A percentile compares a stretch with the other conserved stretches of the same genome.
Conservation (phyloP, 2,797 vertebrate genomes). For the Echeneis naucrates region DNA sequence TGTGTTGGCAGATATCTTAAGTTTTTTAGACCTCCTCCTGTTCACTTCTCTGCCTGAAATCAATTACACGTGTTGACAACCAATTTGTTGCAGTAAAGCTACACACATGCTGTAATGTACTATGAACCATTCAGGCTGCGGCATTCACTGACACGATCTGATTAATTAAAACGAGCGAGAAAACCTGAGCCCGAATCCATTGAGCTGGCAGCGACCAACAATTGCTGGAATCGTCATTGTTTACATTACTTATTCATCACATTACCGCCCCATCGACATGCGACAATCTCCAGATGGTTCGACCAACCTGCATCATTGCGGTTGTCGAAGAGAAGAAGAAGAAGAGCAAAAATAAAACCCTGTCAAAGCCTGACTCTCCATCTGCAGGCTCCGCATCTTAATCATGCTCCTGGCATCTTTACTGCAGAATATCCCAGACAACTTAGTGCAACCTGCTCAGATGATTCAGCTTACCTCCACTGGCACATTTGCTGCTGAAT, state of each 20-base stretch:
- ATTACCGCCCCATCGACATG: slow-evolving; percentile 9
- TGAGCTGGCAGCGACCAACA: slow-evolving; percentile 12
- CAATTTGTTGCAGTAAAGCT: not conserved
- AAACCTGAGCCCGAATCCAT: not conserved
- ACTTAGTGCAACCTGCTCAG: slow-evolving; percentile 49
- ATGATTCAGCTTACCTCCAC: slow-evolving; percentile 53
- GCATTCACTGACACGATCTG: not conserved
- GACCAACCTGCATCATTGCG: slow-evolving; percentile 28
- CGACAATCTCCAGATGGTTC: slow-evolving; percentile 57
- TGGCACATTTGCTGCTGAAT: slow-evolving; percentile 45
- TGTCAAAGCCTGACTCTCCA: slow-evolving; percentile 48
- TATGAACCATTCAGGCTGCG: not conserved
- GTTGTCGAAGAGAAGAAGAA: slow-evolving; percentile 39
- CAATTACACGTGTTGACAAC: not conserved
- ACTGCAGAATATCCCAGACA: slow-evolving; percentile 45
- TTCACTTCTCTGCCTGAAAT: not conserved
- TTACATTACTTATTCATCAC: slow-evolving; percentile 2
- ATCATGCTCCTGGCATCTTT: slow-evolving; percentile 42
- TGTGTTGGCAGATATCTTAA: not conserved
- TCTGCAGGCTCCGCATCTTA: slow-evolving; percentile 52
- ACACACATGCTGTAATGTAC: not conserved
- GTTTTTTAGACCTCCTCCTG: not conserved
- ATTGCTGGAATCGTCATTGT: slow-evolving; percentile 17
- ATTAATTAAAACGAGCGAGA: slow-evolving; percentile 5
- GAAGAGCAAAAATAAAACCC: slow-evolving; percentile 57